Conservation (phyloP, 1,140 invertebrate species). For the Varroa destructor region DNA sequence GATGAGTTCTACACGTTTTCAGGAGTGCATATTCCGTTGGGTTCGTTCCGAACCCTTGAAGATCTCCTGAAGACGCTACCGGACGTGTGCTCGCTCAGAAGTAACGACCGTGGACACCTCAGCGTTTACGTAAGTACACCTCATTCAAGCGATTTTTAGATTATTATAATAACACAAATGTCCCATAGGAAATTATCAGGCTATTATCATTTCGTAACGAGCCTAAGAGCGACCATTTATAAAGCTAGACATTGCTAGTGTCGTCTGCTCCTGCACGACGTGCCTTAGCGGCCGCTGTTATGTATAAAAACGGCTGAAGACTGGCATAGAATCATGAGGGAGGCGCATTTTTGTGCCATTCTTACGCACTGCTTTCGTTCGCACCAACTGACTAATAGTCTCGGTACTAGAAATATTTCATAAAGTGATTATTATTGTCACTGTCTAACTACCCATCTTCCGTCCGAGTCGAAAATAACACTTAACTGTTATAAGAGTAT, state of each 20-base stretch:
- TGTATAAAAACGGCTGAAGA: too few relatives aligned
- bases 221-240: not conserved
- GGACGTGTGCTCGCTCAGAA: constrained; percentile 8
- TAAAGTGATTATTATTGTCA: too few relatives aligned
- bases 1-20: constrained; percentile 25
- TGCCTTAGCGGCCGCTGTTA: too few relatives aligned
- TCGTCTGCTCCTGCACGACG: too few relatives aligned
- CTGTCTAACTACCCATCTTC: too few relatives aligned
- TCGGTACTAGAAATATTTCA: not conserved
- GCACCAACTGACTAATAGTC: not conserved
- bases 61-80: constrained; percentile 21
- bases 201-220: not conserved
- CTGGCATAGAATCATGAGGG: too few relatives aligned
- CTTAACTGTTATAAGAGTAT: too few relatives aligned
- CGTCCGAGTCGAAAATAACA: too few relatives aligned
- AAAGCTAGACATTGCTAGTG: too few relatives aligned
- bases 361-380: too few relatives aligned
- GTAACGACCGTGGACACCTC: constrained; percentile 8
- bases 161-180: not conserved
- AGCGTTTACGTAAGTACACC: not conserved
- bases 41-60: constrained; percentile 9
- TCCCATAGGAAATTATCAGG: not conserved
- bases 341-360: too few relatives aligned
- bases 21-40: constrained; percentile 15
- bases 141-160: not conserved